Base-by-base conservation (phyloP, 2,888 invertebrate genomes). In the Parnassius orleans region DNA sequence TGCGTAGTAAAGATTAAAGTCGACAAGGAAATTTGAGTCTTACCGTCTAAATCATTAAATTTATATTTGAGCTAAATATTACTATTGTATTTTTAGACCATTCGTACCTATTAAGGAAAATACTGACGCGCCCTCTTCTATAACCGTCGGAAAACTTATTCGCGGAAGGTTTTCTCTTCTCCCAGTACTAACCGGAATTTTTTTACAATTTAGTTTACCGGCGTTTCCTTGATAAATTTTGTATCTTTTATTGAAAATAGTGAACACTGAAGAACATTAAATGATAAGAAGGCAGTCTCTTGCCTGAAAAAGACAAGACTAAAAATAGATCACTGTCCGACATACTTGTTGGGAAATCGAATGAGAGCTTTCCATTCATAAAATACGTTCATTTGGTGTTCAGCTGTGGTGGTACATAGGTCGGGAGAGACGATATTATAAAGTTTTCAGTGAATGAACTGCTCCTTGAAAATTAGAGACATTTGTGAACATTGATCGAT, bases 111-210 rank as follows among this genome's bases (percentile, higher is more conserved):
- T 83, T 84, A 82, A 75, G 72, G 79, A 72, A 75, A 77, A 76
- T 74, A 80, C 82, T 72, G 84, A 75, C 83, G 90, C 90, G 90
- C 90, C 90, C 90, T 90, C 90, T 90, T 71, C 78, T 86, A 87
- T 87, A 87, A 84, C 85, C 88, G 84, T 83, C 76, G 83, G 79
- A 76, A 89, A 90, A 86, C 86, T 75, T 73, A 66, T 79, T 75
- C 77, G 80, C 77, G 83, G 81, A 85, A 88, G 86, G 87, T 86
- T 90, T 86, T 83, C 84, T 78, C 78, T 78, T 80, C 81, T 75
- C 74, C 73, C 78, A 77, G 76, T 82, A 83, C 84, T 85, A 86
- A 84, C 79, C 72, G 76, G 78, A 81, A 83, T 19, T 80, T 76
- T 75, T 77, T 72, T 83, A 76, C 82, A 83, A 81, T 78, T 77